Evolutionary conservation across 2,113 vertebrate genomes (phyloP).

Genomic region (Addax nasomaculatus): DNA sequence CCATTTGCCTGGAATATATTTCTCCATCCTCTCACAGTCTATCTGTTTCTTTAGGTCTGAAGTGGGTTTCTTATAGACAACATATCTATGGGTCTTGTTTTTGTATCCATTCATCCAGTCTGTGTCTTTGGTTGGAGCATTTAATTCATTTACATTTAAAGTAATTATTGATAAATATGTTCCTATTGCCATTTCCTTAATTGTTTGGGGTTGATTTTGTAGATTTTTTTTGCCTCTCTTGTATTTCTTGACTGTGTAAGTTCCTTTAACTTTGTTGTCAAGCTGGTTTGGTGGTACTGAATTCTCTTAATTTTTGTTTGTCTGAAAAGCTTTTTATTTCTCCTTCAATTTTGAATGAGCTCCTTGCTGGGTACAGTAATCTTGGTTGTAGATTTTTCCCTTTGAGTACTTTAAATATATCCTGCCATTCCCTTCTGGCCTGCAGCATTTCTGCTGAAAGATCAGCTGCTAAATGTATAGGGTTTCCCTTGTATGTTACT

Average conservation of each 20-base stretch:
- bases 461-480: background rate
- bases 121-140: background rate
- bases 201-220: background rate
- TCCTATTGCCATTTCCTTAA: background rate
- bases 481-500: background rate
- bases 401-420: background rate
- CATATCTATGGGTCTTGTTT: background rate
- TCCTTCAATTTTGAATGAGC: background rate
- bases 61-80: background rate
- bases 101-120: background rate
- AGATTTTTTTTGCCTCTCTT: background rate
- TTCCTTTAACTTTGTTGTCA: background rate
- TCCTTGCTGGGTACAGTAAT: background rate
- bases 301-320: background rate
- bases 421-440: background rate
- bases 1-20: background rate
- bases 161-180: background rate
- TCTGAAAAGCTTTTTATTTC: background rate
- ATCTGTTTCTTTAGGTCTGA: background rate
- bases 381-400: background rate
- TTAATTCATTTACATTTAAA: background rate
- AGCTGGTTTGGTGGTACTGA: background rate
- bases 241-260: background rate
- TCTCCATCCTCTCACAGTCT: background rate
- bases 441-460: background rate